phyloP scores from a whole-genome alignment of 2,797 vertebrate species.

The Crax fasciolata region DNA sequence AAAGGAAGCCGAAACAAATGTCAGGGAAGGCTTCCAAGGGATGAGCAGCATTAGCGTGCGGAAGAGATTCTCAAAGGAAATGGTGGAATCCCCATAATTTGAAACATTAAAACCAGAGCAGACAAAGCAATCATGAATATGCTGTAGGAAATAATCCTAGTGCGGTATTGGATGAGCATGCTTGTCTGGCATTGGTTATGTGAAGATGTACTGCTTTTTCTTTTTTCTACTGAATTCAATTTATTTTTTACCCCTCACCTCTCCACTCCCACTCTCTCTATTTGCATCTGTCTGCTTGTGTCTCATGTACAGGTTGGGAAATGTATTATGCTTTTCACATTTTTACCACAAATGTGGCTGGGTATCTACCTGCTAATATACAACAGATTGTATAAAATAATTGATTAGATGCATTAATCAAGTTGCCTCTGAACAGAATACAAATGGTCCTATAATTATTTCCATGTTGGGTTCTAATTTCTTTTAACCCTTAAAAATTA shows the following conservation, averaged over 20 bases:
- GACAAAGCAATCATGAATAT: slow-evolving; percentile 42
- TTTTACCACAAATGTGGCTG: not conserved
- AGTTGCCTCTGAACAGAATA: not conserved
- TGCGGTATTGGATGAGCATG: slow-evolving; percentile 35
- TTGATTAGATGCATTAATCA: not conserved
- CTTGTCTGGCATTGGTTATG: not conserved
- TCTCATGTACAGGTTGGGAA: not conserved
- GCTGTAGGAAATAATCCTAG: slow-evolving; percentile 40
- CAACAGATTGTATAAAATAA: not conserved
- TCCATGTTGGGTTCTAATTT: not conserved
- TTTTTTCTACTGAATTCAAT: not conserved
- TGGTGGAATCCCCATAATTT: slow-evolving; percentile 55
- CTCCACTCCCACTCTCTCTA: not conserved
- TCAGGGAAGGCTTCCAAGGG: slow-evolving; percentile 46
- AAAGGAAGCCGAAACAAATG: accelerated
- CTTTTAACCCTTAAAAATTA: not conserved
- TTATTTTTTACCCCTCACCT: not conserved
- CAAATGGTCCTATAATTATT: not conserved
- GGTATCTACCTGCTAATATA: not conserved
- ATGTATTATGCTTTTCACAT: not conserved
- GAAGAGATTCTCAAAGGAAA: slow-evolving; percentile 55
- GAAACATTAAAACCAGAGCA: slow-evolving; percentile 43
- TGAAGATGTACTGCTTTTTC: not conserved
- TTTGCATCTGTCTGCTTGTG: not conserved
- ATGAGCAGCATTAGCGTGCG: slow-evolving; percentile 11